These are phyloP conservation scores for Napeogenes sylphis DNA, from an alignment of 2,888 invertebrate species.

Conservation along the genomic window DNA sequence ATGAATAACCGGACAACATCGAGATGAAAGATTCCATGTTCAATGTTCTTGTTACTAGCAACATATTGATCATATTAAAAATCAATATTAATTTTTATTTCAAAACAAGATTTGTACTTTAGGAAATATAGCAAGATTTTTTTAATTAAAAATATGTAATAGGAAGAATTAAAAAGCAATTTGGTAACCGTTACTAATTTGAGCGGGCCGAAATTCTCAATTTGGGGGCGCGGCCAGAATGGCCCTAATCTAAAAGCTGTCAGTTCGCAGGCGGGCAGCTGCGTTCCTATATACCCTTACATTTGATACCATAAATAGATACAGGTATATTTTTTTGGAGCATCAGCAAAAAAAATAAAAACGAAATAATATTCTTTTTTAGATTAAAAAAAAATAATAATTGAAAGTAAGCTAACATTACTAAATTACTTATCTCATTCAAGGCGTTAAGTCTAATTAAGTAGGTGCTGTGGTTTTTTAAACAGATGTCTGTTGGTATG, in stretches of 20 bases:
- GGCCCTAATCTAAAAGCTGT: constrained; percentile 75
- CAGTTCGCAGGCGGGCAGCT: constrained; percentile 68
- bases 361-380: too few relatives aligned
- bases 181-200: constrained; percentile 76
- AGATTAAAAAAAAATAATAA: too few relatives aligned
- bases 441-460: too few relatives aligned
- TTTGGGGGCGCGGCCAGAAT: constrained; percentile 58
- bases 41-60: constrained; percentile 67
- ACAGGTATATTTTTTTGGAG: constrained; percentile 29
- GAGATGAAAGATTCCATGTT: constrained; percentile 73
- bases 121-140: too few relatives aligned
- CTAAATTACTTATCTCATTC: too few relatives aligned
- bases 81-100: too few relatives aligned
- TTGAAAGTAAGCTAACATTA: too few relatives aligned
- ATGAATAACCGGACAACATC: constrained; percentile 64
- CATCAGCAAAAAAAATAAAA: neutral
- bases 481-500: constrained; percentile 16
- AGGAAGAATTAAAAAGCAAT: constrained; percentile 74
- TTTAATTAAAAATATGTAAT: constrained; percentile 37
- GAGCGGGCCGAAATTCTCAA: constrained; percentile 65
- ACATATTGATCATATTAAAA: constrained; percentile 39
- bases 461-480: too few relatives aligned
- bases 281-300: constrained; percentile 60
- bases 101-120: too few relatives aligned
- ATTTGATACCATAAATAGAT: constrained; percentile 37